These are phyloP conservation scores for Trissolcus japonicus DNA, from an alignment of 2,888 invertebrate species.

Conservation along the genomic window DNA sequence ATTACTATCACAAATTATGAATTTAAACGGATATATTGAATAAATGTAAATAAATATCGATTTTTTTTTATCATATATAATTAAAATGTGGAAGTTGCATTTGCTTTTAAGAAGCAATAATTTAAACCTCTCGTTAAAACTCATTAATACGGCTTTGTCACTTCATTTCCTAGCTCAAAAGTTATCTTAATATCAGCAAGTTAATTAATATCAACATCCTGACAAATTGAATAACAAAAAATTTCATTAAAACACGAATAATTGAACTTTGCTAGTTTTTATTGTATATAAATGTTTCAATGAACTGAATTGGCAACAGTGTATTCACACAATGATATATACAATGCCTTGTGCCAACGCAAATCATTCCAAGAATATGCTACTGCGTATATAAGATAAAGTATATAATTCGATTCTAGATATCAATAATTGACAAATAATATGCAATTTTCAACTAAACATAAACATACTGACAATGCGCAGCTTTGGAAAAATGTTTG, in stretches of 20 bases:
- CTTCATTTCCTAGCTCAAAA: not conserved
- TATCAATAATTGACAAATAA: not conserved
- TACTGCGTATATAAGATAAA: slow-evolving; percentile 32
- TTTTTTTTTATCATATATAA: too few species aligned
- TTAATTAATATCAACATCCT: not conserved
- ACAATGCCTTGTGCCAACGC: slow-evolving; percentile 32
- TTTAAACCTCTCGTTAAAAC: too few species aligned
- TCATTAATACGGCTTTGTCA: too few species aligned
- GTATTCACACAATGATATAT: slow-evolving; percentile 11
- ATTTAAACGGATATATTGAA: too few species aligned
- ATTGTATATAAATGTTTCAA: slow-evolving; percentile 23
- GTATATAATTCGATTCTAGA: slow-evolving; percentile 5
- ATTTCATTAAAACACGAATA: slow-evolving; percentile 6
- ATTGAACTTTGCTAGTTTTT: slow-evolving; percentile 31
- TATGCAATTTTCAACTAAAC: not conserved
- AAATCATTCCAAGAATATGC: slow-evolving; percentile 15
- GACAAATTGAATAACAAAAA: not conserved
- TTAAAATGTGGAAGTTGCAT: not conserved
- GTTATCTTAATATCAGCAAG: not conserved
- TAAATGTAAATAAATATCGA: too few species aligned
- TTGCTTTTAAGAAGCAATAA: not conserved
- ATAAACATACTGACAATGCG: not conserved
- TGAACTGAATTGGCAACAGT: slow-evolving; percentile 38
- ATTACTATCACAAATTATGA: too few species aligned
- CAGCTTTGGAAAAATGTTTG: too few species aligned